Base-by-base conservation (phyloP, 2,113 vertebrate genomes). In the Trachemys scripta region DNA sequence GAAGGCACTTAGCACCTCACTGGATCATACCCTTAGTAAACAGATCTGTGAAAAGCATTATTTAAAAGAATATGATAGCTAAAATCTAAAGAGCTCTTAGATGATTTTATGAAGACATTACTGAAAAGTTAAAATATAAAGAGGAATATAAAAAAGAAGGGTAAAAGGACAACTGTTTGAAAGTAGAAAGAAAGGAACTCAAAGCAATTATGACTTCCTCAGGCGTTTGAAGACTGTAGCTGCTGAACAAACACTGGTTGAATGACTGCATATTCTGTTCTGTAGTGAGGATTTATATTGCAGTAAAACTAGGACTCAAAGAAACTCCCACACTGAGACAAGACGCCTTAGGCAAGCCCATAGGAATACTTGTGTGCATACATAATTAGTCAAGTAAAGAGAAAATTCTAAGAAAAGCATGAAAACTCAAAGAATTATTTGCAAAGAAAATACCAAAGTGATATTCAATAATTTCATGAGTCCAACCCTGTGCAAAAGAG, bases 281-380 rank as follows among this genome's bases (percentile, higher is more conserved):
- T 91, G 72, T 83, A 92, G 51, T 25, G 35, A 83, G 35, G 84
- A 90, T 65, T 12, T 8, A 27, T 42, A 2, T 9, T 90, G 85
- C 2, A 0, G 45, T 93, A 89, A 95, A 97, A 91, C 47, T 50
- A 88, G 10, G 35, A 49, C 88, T 95, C 59, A 83, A 91, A 54
- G 27, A 94, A 91, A 69, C 7, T 17, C 91, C 80, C 78, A 11
- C 42, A 11, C 25, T 93, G 72, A 89, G 81, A 82, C 57, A 76
- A 6, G 8, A 65, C 90, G 97, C 97, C 95, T 96, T 90, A 93
- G 97, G 97, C 97, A 96, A 96, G 89, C 92, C 89, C 65, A 87
- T 76, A 85, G 94, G 85, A 54, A 93, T 62, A 75, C 76, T 53
- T 90, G 79, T 85, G 54, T 59, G 42, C 8, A 94, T 22, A 84